These are phyloP conservation scores for Euura lappo DNA, from an alignment of 1,140 invertebrate species.

Conservation along the genomic window DNA sequence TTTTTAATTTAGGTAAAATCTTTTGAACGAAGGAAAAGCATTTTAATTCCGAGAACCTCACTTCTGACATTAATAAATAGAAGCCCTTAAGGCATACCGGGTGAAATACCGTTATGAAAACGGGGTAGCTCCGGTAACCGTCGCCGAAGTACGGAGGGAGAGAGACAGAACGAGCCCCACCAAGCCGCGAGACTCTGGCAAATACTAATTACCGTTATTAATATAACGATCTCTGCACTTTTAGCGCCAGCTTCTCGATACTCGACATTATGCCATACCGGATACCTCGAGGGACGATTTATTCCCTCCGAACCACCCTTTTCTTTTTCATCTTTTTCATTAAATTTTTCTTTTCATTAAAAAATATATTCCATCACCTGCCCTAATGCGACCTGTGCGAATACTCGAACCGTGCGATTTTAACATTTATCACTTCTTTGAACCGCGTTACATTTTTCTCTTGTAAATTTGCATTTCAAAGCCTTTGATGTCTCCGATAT, in stretches of 20 bases:
- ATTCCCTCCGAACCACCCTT: background rate
- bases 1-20: conserved; percentile 40
- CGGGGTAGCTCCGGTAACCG: background rate
- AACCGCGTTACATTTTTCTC: too few relatives aligned
- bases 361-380: too few relatives aligned
- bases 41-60: conserved; percentile 1
- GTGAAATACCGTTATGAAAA: conserved; percentile 7
- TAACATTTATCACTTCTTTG: too few relatives aligned
- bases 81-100: conserved; percentile 2
- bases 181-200: background rate
- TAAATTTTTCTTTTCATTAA: conserved; percentile 6
- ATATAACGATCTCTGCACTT: conserved; percentile 1
- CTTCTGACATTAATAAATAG: conserved; percentile 6
- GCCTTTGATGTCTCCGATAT: too few relatives aligned
- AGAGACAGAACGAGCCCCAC: background rate
- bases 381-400: too few relatives aligned
- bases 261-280: background rate
- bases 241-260: background rate
- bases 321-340: conserved; percentile 10
- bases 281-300: too few relatives aligned
- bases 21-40: conserved; percentile 15
- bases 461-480: too few relatives aligned
- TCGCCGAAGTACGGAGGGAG: background rate
- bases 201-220: conserved; percentile 5
- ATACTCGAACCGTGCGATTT: too few relatives aligned